These are phyloP conservation scores for Bothrops jararaca DNA, from an alignment of 2,113 vertebrate genomes.

Conservation along the genomic window DNA sequence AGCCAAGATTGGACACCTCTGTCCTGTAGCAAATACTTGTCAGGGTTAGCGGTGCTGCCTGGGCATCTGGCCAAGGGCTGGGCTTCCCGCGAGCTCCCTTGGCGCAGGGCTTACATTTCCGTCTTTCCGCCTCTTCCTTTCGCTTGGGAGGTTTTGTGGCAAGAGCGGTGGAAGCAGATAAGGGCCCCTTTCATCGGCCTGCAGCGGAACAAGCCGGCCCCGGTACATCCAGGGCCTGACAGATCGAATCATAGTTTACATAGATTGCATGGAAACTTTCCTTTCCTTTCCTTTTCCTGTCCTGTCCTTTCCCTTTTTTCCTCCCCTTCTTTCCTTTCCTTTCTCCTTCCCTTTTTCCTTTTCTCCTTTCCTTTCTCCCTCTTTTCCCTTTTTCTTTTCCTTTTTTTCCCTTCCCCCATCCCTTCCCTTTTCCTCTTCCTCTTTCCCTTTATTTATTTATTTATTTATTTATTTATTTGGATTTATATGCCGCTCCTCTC, in stretches of 20 bases:
- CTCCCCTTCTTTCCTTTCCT: too few species aligned
- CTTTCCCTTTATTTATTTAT: too few species aligned
- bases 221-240: constrained; percentile 15
- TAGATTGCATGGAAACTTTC: constrained; percentile 41
- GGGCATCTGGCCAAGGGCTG: constrained; percentile 16
- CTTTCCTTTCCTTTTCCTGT: not conserved
- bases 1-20: not conserved
- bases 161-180: constrained; percentile 22
- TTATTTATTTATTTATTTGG: too few species aligned
- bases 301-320: too few species aligned
- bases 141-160: not conserved
- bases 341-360: too few species aligned
- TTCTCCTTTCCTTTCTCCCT: too few species aligned
- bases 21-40: not conserved
- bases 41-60: not conserved
- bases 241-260: constrained; percentile 28
- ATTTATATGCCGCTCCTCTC: too few species aligned
- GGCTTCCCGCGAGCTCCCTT: not conserved
- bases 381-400: too few species aligned
- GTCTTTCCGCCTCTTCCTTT: constrained; percentile 7
- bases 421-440: too few species aligned
- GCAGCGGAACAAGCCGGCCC: constrained; percentile 42
- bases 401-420: not conserved
- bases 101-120: not conserved
- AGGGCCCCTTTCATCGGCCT: constrained; percentile 32